Evolutionary conservation across 1,140 invertebrate genomes (phyloP).

Genomic region (Zaprionus africanus): DNA sequence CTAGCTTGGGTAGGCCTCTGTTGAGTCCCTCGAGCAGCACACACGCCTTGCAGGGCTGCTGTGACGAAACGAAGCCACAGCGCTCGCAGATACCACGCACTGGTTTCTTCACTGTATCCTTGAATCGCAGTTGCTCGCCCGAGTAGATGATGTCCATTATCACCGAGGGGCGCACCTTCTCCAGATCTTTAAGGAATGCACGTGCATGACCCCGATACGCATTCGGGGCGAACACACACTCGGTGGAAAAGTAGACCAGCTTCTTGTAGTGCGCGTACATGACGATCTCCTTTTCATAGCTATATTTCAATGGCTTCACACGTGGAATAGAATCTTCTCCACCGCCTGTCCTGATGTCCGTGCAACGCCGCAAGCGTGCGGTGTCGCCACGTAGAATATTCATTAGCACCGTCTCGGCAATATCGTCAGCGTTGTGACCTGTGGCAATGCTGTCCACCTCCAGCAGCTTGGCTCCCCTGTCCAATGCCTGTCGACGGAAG

Average conservation of each 20-base stretch:
- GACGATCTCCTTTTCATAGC: conserved; percentile 99
- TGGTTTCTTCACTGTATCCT: conserved; percentile 92
- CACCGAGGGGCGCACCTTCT: conserved; percentile 95
- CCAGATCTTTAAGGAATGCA: conserved; percentile 97
- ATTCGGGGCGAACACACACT: conserved; percentile 99
- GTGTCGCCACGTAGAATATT: conserved; percentile 99
- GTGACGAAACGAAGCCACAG: conserved; percentile 98
- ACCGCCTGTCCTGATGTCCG: conserved; percentile 93
- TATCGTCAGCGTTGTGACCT: conserved; percentile 99
- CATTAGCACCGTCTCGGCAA: conserved; percentile 99
- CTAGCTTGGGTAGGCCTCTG: conserved; percentile 94
- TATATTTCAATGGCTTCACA: conserved; percentile 99
- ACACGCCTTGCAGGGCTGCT: conserved; percentile 98
- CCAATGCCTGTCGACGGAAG: conserved; percentile 97
- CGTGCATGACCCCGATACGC: conserved; percentile 98
- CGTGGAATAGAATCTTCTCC: conserved; percentile 94
- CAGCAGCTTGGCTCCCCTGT: conserved; percentile 94
- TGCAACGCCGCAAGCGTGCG: conserved; percentile 95
- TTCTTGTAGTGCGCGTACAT: conserved; percentile 99
- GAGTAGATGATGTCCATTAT: conserved; percentile 99
- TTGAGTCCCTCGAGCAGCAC: conserved; percentile 97
- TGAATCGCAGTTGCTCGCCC: conserved; percentile 94
- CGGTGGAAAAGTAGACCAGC: conserved; percentile 99
- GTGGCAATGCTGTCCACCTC: conserved; percentile 97
- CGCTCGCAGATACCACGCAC: conserved; percentile 91